These are phyloP conservation scores for Vultur gryphus DNA, from an alignment of 2,797 vertebrate genomes.

Conservation along the genomic window DNA sequence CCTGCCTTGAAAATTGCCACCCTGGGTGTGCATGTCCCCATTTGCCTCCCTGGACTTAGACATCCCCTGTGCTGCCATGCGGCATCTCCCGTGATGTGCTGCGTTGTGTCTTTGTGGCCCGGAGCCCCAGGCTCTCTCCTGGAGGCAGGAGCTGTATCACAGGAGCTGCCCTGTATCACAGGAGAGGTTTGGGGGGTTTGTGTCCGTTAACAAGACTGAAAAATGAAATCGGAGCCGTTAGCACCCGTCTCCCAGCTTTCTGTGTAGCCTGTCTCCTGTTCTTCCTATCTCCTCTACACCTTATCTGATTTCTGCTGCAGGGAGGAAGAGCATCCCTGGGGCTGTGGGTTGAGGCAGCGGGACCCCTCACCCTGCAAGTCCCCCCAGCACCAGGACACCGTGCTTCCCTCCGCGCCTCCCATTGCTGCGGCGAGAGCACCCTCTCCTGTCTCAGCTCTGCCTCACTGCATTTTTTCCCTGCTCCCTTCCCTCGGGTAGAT, in stretches of 20 bases:
- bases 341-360: rapidly evolving
- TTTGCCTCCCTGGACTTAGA: background rate
- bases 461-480: background rate
- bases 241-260: background rate
- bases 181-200: background rate
- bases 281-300: background rate
- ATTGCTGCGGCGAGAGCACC: slow-evolving; percentile 25
- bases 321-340: background rate
- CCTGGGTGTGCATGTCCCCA: rapidly evolving
- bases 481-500: background rate
- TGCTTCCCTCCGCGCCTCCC: rapidly evolving
- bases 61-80: background rate
- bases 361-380: background rate
- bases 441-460: slow-evolving; percentile 47
- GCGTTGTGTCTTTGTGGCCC: rapidly evolving
- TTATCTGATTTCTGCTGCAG: background rate
- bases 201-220: background rate
- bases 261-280: background rate
- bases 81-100: rapidly evolving
- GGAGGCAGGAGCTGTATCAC: background rate
- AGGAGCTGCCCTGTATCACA: background rate
- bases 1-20: background rate
- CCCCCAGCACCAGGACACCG: background rate
- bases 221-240: background rate
- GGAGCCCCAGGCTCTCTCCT: background rate